Evolutionary conservation across 2,888 invertebrate species (phyloP).

Genomic region (Calameuta pallipes): DNA sequence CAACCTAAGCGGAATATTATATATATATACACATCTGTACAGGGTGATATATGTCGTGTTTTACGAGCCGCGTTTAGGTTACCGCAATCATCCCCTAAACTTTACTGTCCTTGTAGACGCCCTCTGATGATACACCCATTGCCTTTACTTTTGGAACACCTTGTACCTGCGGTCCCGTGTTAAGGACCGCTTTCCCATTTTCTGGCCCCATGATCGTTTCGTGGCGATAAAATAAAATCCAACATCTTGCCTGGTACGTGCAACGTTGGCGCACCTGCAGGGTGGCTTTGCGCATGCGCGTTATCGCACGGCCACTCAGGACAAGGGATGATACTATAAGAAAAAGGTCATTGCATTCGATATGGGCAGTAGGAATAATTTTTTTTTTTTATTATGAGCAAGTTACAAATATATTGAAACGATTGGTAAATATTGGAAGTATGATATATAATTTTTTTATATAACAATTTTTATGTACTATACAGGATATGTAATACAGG

Average conservation of each 20-base stretch:
- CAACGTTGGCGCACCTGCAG: background rate
- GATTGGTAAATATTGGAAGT: too few relatives aligned
- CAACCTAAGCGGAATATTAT: background rate
- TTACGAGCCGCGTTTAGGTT: constrained; percentile 30
- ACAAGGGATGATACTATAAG: background rate
- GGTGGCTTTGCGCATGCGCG: background rate
- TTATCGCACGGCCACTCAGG: background rate
- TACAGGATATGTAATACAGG: too few relatives aligned
- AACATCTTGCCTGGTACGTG: background rate
- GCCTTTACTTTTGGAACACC: background rate
- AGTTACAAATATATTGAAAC: too few relatives aligned
- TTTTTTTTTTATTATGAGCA: too few relatives aligned
- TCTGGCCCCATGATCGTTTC: background rate
- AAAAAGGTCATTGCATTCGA: background rate
- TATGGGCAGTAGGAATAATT: too few relatives aligned
- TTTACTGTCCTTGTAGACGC: constrained; percentile 21
- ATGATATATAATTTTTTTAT: too few relatives aligned
- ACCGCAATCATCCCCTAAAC: constrained; percentile 30
- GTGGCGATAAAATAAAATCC: constrained; percentile 1
- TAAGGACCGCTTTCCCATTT: background rate
- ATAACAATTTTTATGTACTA: too few relatives aligned
- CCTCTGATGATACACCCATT: background rate
- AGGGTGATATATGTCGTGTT: constrained; percentile 28
- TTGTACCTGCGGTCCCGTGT: background rate
- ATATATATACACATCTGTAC: background rate